These are phyloP conservation scores for Agrotis exclamationis DNA, from an alignment of 2,888 invertebrate species.

Conservation along the genomic window DNA sequence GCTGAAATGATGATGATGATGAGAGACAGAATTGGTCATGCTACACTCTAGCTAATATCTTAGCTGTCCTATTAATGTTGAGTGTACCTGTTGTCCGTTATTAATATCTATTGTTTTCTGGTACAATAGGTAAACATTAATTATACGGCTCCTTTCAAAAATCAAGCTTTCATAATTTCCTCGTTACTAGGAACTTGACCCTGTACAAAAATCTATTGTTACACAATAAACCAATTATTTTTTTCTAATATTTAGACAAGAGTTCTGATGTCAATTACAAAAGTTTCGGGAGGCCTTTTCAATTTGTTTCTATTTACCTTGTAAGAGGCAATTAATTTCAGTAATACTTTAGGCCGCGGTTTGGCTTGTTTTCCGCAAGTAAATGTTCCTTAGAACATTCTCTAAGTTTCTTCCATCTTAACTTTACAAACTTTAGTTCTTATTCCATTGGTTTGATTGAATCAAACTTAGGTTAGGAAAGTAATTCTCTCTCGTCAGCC, in stretches of 20 bases:
- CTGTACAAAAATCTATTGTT: background rate
- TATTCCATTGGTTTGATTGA: background rate
- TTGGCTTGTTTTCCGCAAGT: constrained; percentile 6
- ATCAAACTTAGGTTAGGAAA: background rate
- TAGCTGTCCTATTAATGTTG: background rate
- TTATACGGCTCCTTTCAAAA: background rate
- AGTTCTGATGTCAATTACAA: constrained; percentile 31
- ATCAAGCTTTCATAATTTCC: background rate
- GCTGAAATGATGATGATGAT: no score
- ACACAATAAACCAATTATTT: background rate
- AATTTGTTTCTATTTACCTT: constrained; percentile 44
- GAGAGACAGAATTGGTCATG: no score
- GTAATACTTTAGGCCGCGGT: constrained; percentile 20
- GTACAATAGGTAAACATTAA: background rate
- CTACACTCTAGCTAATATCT: no score
- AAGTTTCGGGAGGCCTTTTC: constrained; percentile 39
- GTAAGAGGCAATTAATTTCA: constrained; percentile 42
- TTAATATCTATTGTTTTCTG: background rate
- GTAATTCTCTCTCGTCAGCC: background rate
- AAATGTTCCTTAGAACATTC: constrained; percentile 23
- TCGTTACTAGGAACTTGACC: no score
- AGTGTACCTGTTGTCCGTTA: background rate
- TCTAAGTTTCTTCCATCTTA: background rate
- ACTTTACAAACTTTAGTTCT: background rate
- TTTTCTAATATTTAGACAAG: constrained; percentile 1